A percentile compares a stretch with the other conserved stretches of the same genome.
Conservation (phyloP, 2,888 invertebrate species). For the Gastracanthus pulcherrimus region DNA sequence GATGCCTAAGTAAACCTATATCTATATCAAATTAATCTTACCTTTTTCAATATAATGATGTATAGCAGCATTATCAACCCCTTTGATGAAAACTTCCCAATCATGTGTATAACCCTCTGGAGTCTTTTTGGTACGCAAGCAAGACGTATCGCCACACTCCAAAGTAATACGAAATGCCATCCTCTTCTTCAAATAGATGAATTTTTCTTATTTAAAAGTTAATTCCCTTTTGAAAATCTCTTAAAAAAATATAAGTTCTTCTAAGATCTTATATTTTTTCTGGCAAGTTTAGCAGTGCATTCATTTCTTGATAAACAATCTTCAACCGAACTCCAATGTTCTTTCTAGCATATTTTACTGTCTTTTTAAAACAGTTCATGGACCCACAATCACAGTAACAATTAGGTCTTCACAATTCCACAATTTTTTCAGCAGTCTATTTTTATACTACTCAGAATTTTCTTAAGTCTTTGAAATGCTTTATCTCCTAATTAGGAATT, state of each 20-base stretch:
- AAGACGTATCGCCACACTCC: conserved; percentile 95
- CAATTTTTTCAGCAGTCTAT: too few relatives aligned
- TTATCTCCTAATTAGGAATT: neutral
- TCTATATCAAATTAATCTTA: conserved; percentile 54
- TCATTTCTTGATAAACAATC: conserved; percentile 21
- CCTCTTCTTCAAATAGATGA: conserved; percentile 64
- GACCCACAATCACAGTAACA: neutral
- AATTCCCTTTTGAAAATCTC: conserved; percentile 13
- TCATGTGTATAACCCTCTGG: conserved; percentile 97
- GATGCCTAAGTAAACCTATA: too few relatives aligned
- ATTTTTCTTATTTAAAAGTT: conserved; percentile 20
- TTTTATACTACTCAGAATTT: too few relatives aligned
- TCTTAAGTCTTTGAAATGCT: neutral
- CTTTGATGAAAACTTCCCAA: conserved; percentile 97
- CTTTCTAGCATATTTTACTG: conserved; percentile 34
- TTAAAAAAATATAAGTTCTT: neutral
- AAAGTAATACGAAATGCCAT: conserved; percentile 89
- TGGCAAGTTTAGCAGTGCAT: conserved; percentile 9
- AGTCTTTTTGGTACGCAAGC: conserved; percentile 88
- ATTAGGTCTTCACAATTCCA: too few relatives aligned
- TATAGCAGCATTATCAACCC: conserved; percentile 91
- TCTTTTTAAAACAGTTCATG: conserved; percentile 18
- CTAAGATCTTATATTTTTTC: neutral
- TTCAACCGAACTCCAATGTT: conserved; percentile 19
- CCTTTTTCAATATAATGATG: conserved; percentile 93